Conservation (phyloP, 2,888 invertebrate genomes). For the Smittia aterrima region DNA sequence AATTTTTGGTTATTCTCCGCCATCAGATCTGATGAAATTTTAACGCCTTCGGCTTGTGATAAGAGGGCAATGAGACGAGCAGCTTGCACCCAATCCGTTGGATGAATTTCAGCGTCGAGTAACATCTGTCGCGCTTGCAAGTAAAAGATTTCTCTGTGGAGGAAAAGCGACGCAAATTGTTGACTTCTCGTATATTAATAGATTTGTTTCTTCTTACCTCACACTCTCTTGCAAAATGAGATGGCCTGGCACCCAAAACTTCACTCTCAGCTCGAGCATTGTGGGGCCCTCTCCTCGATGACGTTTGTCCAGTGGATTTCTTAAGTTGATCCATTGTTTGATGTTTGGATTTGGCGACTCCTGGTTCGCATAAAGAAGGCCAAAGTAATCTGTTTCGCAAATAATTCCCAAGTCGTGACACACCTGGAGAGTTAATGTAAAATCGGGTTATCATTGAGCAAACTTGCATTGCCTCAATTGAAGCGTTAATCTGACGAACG, state of each 20-base stretch:
- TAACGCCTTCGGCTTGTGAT: slow-evolving; percentile 59
- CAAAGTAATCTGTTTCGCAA: slow-evolving; percentile 86
- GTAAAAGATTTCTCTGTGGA: slow-evolving; percentile 68
- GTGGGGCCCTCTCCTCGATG: slow-evolving; percentile 60
- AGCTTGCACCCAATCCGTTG: slow-evolving; percentile 67
- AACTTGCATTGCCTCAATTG: no score
- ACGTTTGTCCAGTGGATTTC: slow-evolving; percentile 77
- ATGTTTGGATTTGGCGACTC: slow-evolving; percentile 59
- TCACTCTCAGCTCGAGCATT: slow-evolving; percentile 63
- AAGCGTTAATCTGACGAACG: no score
- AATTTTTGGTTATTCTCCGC: slow-evolving; percentile 49
- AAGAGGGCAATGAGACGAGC: slow-evolving; percentile 73
- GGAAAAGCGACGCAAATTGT: slow-evolving; percentile 51
- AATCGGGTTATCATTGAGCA: not conserved
- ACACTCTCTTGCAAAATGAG: slow-evolving; percentile 80
- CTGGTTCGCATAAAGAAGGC: slow-evolving; percentile 64
- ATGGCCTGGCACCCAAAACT: slow-evolving; percentile 91
- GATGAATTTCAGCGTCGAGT: slow-evolving; percentile 69
- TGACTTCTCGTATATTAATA: not conserved
- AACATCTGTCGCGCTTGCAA: slow-evolving; percentile 77
- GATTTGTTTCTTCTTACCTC: slow-evolving; percentile 57
- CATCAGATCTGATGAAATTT: slow-evolving; percentile 50
- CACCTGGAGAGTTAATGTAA: slow-evolving; percentile 61
- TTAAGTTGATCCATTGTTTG: slow-evolving; percentile 80
- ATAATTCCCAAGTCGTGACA: slow-evolving; percentile 79